phyloP scores from a whole-genome alignment of 2,797 vertebrate species.

The Chloroceryle inda region DNA sequence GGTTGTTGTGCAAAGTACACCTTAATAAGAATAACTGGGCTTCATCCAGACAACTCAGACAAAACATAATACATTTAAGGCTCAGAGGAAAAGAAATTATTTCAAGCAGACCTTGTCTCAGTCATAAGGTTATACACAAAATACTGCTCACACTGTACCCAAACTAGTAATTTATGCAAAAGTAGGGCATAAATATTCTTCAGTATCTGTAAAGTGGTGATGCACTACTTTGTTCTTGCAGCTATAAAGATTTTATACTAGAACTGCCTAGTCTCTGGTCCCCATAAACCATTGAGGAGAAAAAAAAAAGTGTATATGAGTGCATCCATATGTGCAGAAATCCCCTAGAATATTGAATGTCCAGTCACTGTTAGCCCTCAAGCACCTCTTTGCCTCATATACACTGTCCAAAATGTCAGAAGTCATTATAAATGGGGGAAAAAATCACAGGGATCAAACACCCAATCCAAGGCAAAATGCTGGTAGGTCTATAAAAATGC shows the following conservation, averaged over 20 bases:
- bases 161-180: not conserved
- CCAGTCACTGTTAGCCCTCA: not conserved
- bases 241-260: not conserved
- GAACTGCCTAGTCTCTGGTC: not conserved
- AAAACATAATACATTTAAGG: not conserved
- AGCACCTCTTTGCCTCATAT: not conserved
- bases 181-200: not conserved
- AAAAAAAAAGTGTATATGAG: not conserved
- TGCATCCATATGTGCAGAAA: not conserved
- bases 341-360: not conserved
- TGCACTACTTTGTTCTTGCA: not conserved
- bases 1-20: not conserved
- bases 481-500: not conserved
- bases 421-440: not conserved
- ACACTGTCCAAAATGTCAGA: not conserved
- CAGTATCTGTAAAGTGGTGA: not conserved
- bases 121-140: not conserved
- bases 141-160: not conserved
- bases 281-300: not conserved
- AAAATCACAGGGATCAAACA: not conserved
- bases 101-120: not conserved
- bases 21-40: not conserved
- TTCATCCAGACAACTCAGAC: not conserved
- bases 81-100: not conserved
- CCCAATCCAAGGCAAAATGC: not conserved